Conservation (phyloP, 2,113 vertebrate genomes). For the Cyprinodon variegatus region DNA sequence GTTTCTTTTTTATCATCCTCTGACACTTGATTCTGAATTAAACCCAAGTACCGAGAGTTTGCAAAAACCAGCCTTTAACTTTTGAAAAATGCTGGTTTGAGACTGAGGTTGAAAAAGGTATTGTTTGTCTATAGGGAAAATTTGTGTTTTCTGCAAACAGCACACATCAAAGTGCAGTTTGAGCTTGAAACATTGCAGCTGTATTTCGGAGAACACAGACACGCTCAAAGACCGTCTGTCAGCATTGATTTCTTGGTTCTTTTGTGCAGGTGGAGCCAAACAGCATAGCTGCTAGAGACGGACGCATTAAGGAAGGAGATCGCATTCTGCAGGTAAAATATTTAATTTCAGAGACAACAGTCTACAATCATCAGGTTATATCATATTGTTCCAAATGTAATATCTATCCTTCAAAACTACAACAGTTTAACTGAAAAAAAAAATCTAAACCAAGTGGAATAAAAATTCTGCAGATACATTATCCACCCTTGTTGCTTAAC, state of each 20-base stretch:
- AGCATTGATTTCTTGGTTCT: constrained; percentile 30
- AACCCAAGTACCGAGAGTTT: not conserved
- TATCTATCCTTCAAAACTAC: not conserved
- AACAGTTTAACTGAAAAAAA: not conserved
- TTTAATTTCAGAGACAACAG: constrained; percentile 5
- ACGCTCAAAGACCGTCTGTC: constrained; percentile 14
- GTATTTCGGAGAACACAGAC: not conserved
- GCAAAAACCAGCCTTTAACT: constrained; percentile 1
- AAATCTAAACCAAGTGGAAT: not conserved
- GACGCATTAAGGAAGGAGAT: constrained; percentile 92
- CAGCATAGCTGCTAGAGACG: constrained; percentile 92
- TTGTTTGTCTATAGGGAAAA: not conserved
- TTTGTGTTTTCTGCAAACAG: not conserved
- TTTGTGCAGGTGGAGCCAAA: constrained; percentile 88
- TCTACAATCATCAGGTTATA: not conserved
- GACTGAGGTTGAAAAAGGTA: not conserved
- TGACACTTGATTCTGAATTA: not conserved
- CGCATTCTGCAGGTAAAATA: constrained; percentile 90
- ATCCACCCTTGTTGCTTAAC: not conserved
- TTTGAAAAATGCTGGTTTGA: constrained; percentile 10
- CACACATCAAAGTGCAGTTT: constrained; percentile 3
- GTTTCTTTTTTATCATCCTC: not conserved
- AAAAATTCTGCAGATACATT: not conserved
- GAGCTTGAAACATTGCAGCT: not conserved
- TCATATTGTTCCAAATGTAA: constrained; percentile 1